A percentile compares a stretch with the other conserved stretches of the same genome.
Evolutionary conservation across 2,888 invertebrate species (phyloP).

Genomic region (Exephanes ischioxanthus): DNA sequence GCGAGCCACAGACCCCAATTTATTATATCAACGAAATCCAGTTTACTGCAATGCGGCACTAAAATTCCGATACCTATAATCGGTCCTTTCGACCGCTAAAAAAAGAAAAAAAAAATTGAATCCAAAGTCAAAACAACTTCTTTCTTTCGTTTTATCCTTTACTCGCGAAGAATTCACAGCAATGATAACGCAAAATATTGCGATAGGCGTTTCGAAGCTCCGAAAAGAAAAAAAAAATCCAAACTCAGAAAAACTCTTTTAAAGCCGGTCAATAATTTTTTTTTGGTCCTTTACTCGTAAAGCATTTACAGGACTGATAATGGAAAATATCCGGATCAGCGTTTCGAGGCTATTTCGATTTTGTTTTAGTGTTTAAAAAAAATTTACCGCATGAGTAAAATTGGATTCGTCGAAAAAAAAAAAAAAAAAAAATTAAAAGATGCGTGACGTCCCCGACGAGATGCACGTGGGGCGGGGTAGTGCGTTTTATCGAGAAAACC

Average conservation of each 20-base stretch:
- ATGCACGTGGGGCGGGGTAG: slow-evolving; percentile 31
- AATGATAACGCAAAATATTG: too few relatives aligned
- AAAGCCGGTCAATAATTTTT: too few relatives aligned
- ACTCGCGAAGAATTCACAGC: too few relatives aligned
- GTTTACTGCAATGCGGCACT: slow-evolving; percentile 72
- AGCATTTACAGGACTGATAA: not conserved
- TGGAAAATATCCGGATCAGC: not conserved
- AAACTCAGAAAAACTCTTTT: not conserved
- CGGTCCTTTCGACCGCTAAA: not conserved
- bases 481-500: slow-evolving; percentile 48
- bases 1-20: slow-evolving; percentile 81
- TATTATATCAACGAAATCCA: slow-evolving; percentile 80
- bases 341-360: too few relatives aligned
- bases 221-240: not conserved
- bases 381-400: not conserved
- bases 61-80: slow-evolving; percentile 13
- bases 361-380: too few relatives aligned
- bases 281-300: too few relatives aligned
- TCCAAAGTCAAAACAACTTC: too few relatives aligned
- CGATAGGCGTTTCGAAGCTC: too few relatives aligned
- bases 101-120: too few relatives aligned
- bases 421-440: slow-evolving; percentile 10
- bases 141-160: too few relatives aligned
- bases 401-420: not conserved
- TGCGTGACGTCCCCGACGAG: slow-evolving; percentile 16